Evolutionary conservation across 2,797 vertebrate species (phyloP).

Genomic region (Telmatherina bonti): DNA sequence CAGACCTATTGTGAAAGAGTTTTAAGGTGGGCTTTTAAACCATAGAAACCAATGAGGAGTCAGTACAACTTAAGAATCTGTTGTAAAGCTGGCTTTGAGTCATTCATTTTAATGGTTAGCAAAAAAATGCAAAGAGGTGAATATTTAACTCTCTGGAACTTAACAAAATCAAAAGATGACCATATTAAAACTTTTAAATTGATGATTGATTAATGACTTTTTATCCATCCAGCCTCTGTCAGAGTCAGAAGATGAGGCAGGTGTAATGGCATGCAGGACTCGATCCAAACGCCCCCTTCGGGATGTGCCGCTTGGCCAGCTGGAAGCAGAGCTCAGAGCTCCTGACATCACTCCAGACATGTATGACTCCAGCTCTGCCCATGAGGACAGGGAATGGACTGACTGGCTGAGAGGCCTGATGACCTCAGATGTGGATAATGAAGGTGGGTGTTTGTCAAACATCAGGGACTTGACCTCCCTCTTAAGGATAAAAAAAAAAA

Average conservation of each 20-base stretch:
- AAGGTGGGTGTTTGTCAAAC: slow-evolving; percentile 78
- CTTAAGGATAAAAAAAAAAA: background rate
- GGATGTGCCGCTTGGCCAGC: slow-evolving; percentile 88
- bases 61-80: background rate
- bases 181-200: background rate
- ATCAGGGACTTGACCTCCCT: background rate
- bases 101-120: background rate
- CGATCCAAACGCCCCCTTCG: slow-evolving; percentile 93
- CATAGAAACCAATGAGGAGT: background rate
- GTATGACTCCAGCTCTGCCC: slow-evolving; percentile 88
- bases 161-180: too few relatives aligned
- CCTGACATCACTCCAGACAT: slow-evolving; percentile 97
- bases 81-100: background rate
- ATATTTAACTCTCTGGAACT: background rate
- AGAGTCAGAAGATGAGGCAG: slow-evolving; percentile 67
- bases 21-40: background rate
- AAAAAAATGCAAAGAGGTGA: background rate
- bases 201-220: background rate
- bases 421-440: slow-evolving; percentile 89
- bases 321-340: slow-evolving; percentile 93
- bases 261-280: slow-evolving; percentile 91
- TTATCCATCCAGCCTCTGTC: slow-evolving; percentile 41
- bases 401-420: slow-evolving; percentile 93
- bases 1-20: background rate
- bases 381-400: slow-evolving; percentile 93